phyloP scores from a whole-genome alignment of 2,888 invertebrate genomes.

The Tenthredo livida region DNA sequence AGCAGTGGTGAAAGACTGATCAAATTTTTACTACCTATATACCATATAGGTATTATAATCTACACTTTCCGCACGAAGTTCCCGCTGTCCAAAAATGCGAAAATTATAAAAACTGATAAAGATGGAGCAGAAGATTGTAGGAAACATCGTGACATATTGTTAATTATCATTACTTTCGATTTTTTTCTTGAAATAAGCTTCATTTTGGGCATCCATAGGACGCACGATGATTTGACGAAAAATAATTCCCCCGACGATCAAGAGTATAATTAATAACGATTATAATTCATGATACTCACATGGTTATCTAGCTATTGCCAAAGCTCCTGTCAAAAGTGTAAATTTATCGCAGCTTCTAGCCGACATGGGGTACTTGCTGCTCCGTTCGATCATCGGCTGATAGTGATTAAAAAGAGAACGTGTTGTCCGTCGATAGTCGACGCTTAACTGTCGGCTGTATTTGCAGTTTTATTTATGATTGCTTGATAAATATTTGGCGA shows the following conservation, averaged over 20 bases:
- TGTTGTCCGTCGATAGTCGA: neutral
- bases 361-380: neutral
- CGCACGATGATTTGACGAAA: neutral
- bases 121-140: neutral
- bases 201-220: neutral
- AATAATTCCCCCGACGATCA: conserved; percentile 1
- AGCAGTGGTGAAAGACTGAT: neutral
- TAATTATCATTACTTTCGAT: neutral
- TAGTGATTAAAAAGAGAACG: conserved; percentile 43
- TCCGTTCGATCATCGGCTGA: conserved; percentile 15
- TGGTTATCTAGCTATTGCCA: neutral
- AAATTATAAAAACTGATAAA: neutral
- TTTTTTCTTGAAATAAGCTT: neutral
- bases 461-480: conserved; percentile 39
- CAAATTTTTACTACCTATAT: neutral
- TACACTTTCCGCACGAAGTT: neutral
- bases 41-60: neutral
- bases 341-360: conserved; percentile 4
- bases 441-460: conserved; percentile 4
- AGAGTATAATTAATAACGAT: neutral
- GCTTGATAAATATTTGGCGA: conserved; percentile 41
- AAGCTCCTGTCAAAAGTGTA: neutral
- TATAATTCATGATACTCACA: conserved; percentile 38
- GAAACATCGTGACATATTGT: neutral
- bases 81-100: neutral